Conservation (phyloP, 92 coral and sea anemone species). For the Porites lobata region DNA sequence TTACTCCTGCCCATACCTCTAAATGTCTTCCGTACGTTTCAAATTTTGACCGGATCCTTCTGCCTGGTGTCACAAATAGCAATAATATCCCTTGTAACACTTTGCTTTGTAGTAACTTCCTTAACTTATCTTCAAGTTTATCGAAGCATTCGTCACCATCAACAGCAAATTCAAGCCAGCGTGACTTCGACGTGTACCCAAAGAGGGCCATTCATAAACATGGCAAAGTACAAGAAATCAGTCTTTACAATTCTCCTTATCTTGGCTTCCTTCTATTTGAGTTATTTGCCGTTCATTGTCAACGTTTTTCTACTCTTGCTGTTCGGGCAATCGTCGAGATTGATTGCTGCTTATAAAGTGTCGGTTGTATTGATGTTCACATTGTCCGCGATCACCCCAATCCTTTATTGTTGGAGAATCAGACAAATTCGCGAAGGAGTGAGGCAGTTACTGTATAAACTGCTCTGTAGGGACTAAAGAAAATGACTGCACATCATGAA, state of each 20-base stretch:
- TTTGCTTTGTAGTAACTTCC: slow-evolving; percentile 10
- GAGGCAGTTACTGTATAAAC: neutral
- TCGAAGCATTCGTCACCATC: slow-evolving; percentile 12
- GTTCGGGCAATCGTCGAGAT: neutral
- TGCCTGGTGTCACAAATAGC: neutral
- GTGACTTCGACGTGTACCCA: neutral
- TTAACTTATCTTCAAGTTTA: slow-evolving; percentile 5
- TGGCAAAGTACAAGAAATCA: slow-evolving; percentile 27
- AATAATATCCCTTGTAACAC: neutral
- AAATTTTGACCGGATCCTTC: neutral
- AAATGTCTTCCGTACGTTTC: neutral
- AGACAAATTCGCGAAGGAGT: slow-evolving; percentile 16
- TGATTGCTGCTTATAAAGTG: neutral
- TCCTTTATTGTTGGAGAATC: slow-evolving; percentile 14
- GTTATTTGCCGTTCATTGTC: neutral
- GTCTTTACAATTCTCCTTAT: neutral
- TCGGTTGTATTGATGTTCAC: neutral
- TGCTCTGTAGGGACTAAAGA: neutral
- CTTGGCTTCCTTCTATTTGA: neutral
- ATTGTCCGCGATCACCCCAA: neutral
- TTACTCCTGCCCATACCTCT: slow-evolving; percentile 11
- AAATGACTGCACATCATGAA: neutral
- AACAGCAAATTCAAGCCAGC: slow-evolving; percentile 9
- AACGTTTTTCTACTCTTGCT: neutral
- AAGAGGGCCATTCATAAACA: neutral